phyloP scores from a whole-genome alignment of 2,113 vertebrate genomes.

The Aptenodytes patagonicus region DNA sequence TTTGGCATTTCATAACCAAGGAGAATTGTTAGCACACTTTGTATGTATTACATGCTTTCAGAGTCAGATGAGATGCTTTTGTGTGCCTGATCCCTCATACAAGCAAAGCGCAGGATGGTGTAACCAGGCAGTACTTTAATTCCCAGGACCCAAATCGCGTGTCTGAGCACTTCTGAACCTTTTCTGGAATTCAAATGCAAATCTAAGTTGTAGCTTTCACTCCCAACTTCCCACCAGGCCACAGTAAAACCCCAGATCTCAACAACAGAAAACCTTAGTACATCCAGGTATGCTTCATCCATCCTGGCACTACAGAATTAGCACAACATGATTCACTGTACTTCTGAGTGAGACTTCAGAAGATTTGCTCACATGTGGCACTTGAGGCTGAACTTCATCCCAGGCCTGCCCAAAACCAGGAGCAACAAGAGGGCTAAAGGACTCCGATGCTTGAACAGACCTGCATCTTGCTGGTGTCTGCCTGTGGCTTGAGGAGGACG shows the following conservation, averaged over 20 bases:
- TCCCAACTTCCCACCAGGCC: neutral
- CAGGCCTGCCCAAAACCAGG: neutral
- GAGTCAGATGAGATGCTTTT: neutral
- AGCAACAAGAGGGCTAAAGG: neutral
- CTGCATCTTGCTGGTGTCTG: neutral
- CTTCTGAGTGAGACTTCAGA: neutral
- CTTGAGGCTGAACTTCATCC: neutral
- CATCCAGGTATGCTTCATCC: neutral
- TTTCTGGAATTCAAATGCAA: neutral
- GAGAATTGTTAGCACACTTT: neutral
- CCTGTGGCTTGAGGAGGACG: neutral
- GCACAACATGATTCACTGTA: neutral
- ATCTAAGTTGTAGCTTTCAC: neutral
- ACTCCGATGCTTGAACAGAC: neutral
- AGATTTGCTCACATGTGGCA: neutral
- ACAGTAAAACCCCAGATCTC: neutral
- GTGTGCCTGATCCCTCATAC: neutral
- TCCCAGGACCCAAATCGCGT: neutral
- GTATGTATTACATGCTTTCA: neutral
- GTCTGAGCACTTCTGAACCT: neutral
- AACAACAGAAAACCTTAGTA: neutral
- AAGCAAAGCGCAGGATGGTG: neutral
- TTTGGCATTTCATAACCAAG: neutral
- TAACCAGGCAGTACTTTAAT: neutral
- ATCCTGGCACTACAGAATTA: neutral